Base-by-base conservation (phyloP, 2,113 vertebrate species). In the Spheniscus mendiculus region DNA sequence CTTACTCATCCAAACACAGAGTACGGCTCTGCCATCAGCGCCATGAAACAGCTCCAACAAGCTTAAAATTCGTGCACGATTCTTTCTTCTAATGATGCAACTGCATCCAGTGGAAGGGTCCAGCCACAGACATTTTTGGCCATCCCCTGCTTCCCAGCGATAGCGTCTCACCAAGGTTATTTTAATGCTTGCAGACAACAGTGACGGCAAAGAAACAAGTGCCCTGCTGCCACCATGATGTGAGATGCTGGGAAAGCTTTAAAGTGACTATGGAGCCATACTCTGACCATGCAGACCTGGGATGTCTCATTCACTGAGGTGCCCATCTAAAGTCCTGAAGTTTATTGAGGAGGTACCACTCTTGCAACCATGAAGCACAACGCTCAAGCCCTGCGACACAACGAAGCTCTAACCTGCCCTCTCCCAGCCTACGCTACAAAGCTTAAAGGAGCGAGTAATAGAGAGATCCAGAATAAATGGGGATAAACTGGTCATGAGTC, bases 21-120 rank as follows among this genome's bases (percentile, higher is more conserved):
- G 19, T 4, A 59, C 0, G 2, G 89, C 36, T 65, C 84, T 34
- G n/a, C 65, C 69, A 78, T 15, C 81, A n/a, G 56, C 4, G 1
- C 61, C 74, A 44, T 6, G 12, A 14, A 82, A 63, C 26, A n/a
- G 42, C 65, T 65, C 66, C 61, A 72, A 20, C 3, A 17, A 25
- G 72, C 61, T n/a, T 18, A 32, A 63, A 59, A 53, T 62, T 5
- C 2, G 2, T 0, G 2, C 17, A 17, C 0, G 3, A 70, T 38
- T 45, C 45, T 17, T 78, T 26, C 79, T 80, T 55, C 34, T 65
- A 38, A 10, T 5, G 27, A 72, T 6, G 6, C 27, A 40, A 12
- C 10, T 5, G 12, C 26, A 55, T 4, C 50, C 17, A 45, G 8
- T 0, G 34, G 76, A 78, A 87, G 10, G 27, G n/a, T 49, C 59